Evolutionary conservation across 2,797 vertebrate genomes (phyloP).

Genomic region (Pangasius larnaudii): DNA sequence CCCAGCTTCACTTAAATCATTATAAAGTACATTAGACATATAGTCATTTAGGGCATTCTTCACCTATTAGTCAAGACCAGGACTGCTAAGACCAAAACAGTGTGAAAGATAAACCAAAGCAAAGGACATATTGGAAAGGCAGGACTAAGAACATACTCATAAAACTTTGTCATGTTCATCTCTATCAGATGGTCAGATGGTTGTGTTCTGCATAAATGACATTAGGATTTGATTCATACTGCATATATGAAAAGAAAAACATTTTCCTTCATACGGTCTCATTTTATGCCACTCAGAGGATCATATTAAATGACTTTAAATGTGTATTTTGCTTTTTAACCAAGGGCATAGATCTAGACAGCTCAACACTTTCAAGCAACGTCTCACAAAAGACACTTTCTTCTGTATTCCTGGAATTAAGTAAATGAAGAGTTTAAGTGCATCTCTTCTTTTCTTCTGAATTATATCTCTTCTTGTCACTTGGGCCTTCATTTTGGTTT

Average conservation of each 20-base stretch:
- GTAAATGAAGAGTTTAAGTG: slow-evolving; percentile 43
- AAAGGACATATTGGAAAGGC: background rate
- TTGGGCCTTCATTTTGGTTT: slow-evolving; percentile 30
- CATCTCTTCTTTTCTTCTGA: slow-evolving; percentile 9
- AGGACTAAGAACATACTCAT: background rate
- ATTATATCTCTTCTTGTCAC: slow-evolving; percentile 21
- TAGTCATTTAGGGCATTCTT: background rate
- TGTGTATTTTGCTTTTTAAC: background rate
- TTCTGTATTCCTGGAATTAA: slow-evolving; percentile 45
- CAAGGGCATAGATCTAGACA: background rate
- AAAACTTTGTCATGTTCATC: background rate
- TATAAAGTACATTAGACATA: background rate
- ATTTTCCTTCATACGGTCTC: background rate
- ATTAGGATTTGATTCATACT: background rate
- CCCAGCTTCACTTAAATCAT: background rate
- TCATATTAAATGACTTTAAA: background rate
- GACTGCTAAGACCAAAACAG: background rate
- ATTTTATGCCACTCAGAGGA: background rate
- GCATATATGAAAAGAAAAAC: too few species aligned
- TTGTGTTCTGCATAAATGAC: background rate
- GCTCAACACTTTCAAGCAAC: background rate
- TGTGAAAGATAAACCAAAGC: background rate
- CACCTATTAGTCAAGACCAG: background rate
- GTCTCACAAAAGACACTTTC: slow-evolving; percentile 37
- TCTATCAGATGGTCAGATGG: background rate